phyloP scores from a whole-genome alignment of 2,888 invertebrate genomes.

The Calameuta idolon region DNA sequence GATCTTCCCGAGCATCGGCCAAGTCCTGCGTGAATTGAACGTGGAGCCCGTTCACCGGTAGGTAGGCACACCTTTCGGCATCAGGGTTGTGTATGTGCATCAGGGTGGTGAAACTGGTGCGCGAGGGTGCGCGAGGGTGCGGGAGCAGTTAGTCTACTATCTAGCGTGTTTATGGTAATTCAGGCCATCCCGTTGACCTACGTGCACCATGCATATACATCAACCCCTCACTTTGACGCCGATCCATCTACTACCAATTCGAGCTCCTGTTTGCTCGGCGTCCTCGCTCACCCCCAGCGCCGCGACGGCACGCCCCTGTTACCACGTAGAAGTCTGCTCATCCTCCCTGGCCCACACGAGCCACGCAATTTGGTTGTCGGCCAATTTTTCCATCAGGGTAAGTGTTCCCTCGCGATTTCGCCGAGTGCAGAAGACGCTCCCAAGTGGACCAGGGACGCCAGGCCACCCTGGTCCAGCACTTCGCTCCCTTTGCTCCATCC shows the following conservation, averaged over 20 bases:
- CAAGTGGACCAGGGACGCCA: too few relatives aligned
- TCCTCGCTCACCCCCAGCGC: slow-evolving; percentile 19
- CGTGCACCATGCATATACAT: slow-evolving; percentile 57
- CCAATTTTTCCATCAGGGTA: slow-evolving; percentile 26
- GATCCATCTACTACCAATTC: slow-evolving; percentile 35
- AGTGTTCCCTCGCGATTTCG: slow-evolving; percentile 1
- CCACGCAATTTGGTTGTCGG: slow-evolving; percentile 45
- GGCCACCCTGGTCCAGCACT: too few relatives aligned
- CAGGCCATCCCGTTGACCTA: slow-evolving; percentile 49
- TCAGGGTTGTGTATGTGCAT: neutral
- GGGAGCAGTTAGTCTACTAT: slow-evolving; percentile 52
- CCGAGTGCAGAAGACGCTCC: neutral
- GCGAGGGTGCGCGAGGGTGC: neutral
- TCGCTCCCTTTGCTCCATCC: too few relatives aligned
- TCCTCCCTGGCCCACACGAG: slow-evolving; percentile 13
- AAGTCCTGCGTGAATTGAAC: neutral
- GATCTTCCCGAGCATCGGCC: slow-evolving; percentile 31
- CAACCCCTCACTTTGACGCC: slow-evolving; percentile 55
- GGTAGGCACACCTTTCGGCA: neutral
- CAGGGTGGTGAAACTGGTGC: neutral
- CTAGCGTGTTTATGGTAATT: slow-evolving; percentile 59
- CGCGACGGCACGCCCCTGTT: slow-evolving; percentile 8
- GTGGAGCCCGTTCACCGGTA: slow-evolving; percentile 11
- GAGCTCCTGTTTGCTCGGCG: slow-evolving; percentile 19
- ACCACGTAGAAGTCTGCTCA: neutral